Conservation (phyloP, 2,888 invertebrate species). For the Agriopis marginaria region DNA sequence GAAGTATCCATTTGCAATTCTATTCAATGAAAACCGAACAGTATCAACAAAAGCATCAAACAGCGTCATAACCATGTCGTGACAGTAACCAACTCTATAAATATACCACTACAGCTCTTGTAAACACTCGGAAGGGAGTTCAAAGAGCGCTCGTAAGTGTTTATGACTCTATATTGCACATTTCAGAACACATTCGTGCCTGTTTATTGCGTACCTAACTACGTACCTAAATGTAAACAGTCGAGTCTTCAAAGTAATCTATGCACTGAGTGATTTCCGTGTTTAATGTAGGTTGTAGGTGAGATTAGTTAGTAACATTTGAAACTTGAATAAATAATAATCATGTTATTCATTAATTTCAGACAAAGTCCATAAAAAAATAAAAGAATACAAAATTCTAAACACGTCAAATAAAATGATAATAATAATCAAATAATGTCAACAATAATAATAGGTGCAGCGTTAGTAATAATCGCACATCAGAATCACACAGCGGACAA, state of each 20-base stretch:
- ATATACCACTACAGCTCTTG: conserved; percentile 1
- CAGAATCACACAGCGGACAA: too few relatives aligned
- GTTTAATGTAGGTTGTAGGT: not conserved
- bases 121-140: not conserved
- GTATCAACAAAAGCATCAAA: not conserved
- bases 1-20: not conserved
- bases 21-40: not conserved
- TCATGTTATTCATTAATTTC: too few relatives aligned
- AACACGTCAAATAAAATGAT: too few relatives aligned
- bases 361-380: too few relatives aligned
- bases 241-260: conserved; percentile 3
- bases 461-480: too few relatives aligned
- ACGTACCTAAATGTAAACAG: conserved; percentile 7
- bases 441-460: too few relatives aligned
- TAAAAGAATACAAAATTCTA: too few relatives aligned
- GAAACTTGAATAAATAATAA: too few relatives aligned
- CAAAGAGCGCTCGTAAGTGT: conserved; percentile 19
- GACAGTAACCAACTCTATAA: conserved; percentile 4
- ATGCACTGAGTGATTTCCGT: conserved; percentile 4
- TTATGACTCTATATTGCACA: conserved; percentile 23
- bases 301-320: not conserved
- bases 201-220: conserved; percentile 15
- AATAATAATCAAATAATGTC: too few relatives aligned
- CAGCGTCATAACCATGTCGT: conserved; percentile 1
- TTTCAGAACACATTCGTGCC: conserved; percentile 15